These are phyloP conservation scores for Pomacea canaliculata DNA, from an alignment of 2,888 invertebrate species.

Conservation along the genomic window DNA sequence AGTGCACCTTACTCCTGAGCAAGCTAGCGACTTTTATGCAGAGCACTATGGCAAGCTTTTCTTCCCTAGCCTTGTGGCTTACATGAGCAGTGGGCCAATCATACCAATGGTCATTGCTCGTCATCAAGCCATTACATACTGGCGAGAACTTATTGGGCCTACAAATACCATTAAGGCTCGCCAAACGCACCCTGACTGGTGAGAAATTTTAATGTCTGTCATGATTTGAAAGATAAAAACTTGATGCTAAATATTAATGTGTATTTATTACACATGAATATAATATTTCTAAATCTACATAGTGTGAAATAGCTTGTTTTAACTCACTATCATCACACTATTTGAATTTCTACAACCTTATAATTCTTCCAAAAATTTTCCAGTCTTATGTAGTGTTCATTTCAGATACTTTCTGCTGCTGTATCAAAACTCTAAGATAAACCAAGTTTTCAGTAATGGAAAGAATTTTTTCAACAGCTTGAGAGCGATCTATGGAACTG, in stretches of 20 bases:
- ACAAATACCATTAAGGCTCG: conserved; percentile 71
- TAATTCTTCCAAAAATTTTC: too few species aligned
- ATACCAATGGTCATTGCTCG: conserved; percentile 79
- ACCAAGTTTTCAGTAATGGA: too few species aligned
- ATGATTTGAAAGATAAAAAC: background rate
- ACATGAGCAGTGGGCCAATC: conserved; percentile 83
- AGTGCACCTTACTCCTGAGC: conserved; percentile 84
- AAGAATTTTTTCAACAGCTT: conserved; percentile 43
- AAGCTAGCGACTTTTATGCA: conserved; percentile 86
- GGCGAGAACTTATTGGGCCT: conserved; percentile 82
- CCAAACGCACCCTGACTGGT: conserved; percentile 78
- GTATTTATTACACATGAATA: background rate
- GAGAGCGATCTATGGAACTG: conserved; percentile 79
- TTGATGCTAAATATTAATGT: background rate
- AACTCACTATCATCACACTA: too few species aligned
- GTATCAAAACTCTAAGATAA: too few species aligned
- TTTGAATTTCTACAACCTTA: too few species aligned
- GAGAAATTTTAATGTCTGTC: conserved; percentile 15
- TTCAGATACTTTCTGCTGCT: too few species aligned
- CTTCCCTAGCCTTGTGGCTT: conserved; percentile 84
- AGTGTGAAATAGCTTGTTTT: too few species aligned
- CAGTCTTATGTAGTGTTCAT: too few species aligned
- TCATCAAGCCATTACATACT: conserved; percentile 79
- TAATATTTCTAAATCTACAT: too few species aligned
- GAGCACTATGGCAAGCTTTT: conserved; percentile 81